Percentiles rank a stretch among this genome's conserved stretches.
Evolutionary conservation across 2,888 invertebrate species (phyloP).

Genomic region (Agrochola lychnidis): DNA sequence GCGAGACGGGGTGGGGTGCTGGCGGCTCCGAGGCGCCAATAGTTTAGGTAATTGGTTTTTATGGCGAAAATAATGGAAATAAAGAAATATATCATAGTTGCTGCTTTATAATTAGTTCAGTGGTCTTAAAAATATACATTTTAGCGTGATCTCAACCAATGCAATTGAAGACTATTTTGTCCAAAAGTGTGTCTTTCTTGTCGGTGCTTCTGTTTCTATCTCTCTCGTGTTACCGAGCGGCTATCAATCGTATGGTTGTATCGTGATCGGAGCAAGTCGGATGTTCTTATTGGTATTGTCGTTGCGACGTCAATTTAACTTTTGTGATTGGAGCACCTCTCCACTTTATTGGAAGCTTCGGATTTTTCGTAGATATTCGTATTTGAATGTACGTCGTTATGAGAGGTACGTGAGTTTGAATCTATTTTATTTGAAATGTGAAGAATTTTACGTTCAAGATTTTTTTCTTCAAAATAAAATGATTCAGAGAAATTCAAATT

Average conservation of each 20-base stretch:
- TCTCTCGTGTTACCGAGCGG: neutral
- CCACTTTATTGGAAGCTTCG: constrained; percentile 34
- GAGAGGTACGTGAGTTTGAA: constrained; percentile 5
- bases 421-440: constrained; percentile 20
- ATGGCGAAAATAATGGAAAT: too few relatives aligned
- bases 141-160: too few relatives aligned
- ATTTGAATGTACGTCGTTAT: constrained; percentile 24
- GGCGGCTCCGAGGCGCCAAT: too few relatives aligned
- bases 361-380: constrained; percentile 26
- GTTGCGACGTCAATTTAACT: constrained; percentile 54
- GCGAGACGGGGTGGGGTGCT: too few relatives aligned
- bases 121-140: too few relatives aligned
- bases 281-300: constrained; percentile 48
- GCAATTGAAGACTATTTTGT: neutral
- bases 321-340: constrained; percentile 55
- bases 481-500: neutral
- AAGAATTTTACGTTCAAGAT: neutral
- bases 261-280: constrained; percentile 31
- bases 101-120: too few relatives aligned
- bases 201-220: neutral
- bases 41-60: too few relatives aligned
- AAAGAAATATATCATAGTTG: too few relatives aligned
- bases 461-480: neutral
- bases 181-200: neutral
- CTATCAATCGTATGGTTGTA: constrained; percentile 40